A percentile compares a stretch with the other conserved stretches of the same genome.
Conservation (phyloP, 2,113 vertebrate genomes). For the Aptenodytes forsteri region DNA sequence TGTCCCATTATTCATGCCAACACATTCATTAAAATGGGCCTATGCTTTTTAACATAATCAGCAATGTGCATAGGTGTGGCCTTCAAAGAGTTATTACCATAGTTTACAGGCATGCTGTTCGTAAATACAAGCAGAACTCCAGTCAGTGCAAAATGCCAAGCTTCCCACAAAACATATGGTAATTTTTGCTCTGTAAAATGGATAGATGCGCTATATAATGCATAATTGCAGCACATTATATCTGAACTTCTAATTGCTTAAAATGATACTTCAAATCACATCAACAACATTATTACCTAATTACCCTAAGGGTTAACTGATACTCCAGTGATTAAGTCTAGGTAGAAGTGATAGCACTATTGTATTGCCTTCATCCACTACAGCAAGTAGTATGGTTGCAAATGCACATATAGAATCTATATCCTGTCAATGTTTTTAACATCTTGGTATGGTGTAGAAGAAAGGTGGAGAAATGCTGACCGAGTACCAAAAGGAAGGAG, state of each 20-base stretch:
- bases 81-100: slow-evolving; percentile 25
- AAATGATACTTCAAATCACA: slow-evolving; percentile 51
- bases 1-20: slow-evolving; percentile 46
- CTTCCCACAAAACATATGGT: slow-evolving; percentile 5
- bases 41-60: slow-evolving; percentile 18
- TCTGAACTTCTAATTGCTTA: slow-evolving; percentile 62
- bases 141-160: neutral
- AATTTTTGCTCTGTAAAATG: slow-evolving; percentile 11
- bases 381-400: neutral
- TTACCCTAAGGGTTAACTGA: slow-evolving; percentile 63
- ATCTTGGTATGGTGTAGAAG: neutral
- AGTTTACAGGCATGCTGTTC: slow-evolving; percentile 12
- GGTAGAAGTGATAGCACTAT: neutral
- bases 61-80: slow-evolving; percentile 20
- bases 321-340: slow-evolving; percentile 22
- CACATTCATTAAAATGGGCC: slow-evolving; percentile 21
- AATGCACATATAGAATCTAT: neutral
- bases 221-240: slow-evolving; percentile 42
- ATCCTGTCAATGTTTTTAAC: neutral
- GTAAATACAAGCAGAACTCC: slow-evolving; percentile 10
- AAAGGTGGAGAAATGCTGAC: neutral
- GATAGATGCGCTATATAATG: slow-evolving; percentile 50
- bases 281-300: slow-evolving; percentile 51
- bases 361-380: neutral
- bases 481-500: neutral